Evolutionary conservation across 37 sponge, comb jelly and placozoan genomes (phyloP).

Genomic region (Geodia barretti): DNA sequence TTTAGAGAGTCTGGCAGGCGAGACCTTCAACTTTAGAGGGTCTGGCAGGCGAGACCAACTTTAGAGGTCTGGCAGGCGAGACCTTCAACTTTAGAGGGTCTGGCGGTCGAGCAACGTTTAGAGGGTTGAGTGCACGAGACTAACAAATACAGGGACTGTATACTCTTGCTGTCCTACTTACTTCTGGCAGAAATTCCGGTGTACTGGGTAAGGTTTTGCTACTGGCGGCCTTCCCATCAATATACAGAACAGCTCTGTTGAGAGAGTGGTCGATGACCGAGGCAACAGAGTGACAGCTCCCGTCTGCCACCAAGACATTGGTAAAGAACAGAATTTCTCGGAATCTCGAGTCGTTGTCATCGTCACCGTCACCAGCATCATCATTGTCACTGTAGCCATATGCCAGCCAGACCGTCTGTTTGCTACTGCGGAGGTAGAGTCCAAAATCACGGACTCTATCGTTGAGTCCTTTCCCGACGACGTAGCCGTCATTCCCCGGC

Average conservation of each 20-base stretch:
- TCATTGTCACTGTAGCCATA: slow-evolving; percentile 36
- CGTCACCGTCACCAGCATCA: too few species aligned
- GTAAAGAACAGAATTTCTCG: slow-evolving; percentile 59
- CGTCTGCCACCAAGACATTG: slow-evolving; percentile 63
- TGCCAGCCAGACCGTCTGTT: slow-evolving; percentile 49
- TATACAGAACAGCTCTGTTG: slow-evolving; percentile 65
- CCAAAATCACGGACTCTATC: slow-evolving; percentile 74
- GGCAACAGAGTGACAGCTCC: slow-evolving; percentile 52
- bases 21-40: too few species aligned
- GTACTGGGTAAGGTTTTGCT: slow-evolving; percentile 20
- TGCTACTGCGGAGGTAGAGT: slow-evolving; percentile 66
- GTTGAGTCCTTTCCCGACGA: slow-evolving; percentile 72
- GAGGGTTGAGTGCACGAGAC: too few species aligned
- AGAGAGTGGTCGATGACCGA: slow-evolving; percentile 66
- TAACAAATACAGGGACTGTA: too few species aligned
- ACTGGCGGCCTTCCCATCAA: slow-evolving; percentile 62
- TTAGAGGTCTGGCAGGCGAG: background rate
- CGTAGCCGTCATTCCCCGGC: slow-evolving; percentile 70
- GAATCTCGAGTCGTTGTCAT: slow-evolving; percentile 38
- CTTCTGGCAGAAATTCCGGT: slow-evolving; percentile 61
- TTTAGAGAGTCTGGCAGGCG: too few species aligned
- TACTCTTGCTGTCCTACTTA: too few species aligned
- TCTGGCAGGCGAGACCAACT: too few species aligned
- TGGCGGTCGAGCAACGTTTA: too few species aligned
- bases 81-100: background rate